Base-by-base conservation (phyloP, 2,113 vertebrate genomes). In the Montifringilla adamsi region DNA sequence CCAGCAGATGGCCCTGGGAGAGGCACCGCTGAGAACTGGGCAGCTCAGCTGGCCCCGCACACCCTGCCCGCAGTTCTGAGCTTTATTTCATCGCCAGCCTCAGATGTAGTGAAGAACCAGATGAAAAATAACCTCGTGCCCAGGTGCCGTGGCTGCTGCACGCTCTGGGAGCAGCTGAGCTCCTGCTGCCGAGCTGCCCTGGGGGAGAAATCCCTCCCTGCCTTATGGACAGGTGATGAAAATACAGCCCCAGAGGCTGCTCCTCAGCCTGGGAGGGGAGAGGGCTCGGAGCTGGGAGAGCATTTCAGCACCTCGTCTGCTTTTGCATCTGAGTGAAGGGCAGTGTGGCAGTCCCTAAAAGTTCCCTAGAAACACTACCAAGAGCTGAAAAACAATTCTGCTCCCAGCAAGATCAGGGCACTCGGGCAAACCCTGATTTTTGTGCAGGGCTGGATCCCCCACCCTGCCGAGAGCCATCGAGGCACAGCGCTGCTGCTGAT, bases 1-100 rank as follows among this genome's bases (percentile, higher is more conserved):
- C 94, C 95, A 63, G 95, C 93, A 97, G 96, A 90, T 96, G 95
- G 95, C 94, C n/a, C 64, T 37, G 87, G 69, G 37, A 73, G 28
- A 64, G 86, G 26, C 81, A 2, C 58, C 7, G 11, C 75, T 24
- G 72, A 37, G 70, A 55, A 16, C 47, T n/a, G 77, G 73, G 89
- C 91, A 82, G 53, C 86, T 39, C 63, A 26, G 4, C 63, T 73
- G 39, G 3, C 37, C 27, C 15, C 12, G 20, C 75, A 6, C 21
- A 35, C 3, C 75, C 91, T 12, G 22, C 63, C 7, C 47, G 19
- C 31, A 56, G 6, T 0, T 23, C 9, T 1, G 19, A 7, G 43
- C 84, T 87, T 49, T 2, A 5, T 31, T 90, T 39, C 49, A 91
- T 70, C 67, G 4, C 79, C 14, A 49, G 62, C 78, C 22, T 56